phyloP scores from a whole-genome alignment of 2,797 vertebrate species.

The Catharus ustulatus region DNA sequence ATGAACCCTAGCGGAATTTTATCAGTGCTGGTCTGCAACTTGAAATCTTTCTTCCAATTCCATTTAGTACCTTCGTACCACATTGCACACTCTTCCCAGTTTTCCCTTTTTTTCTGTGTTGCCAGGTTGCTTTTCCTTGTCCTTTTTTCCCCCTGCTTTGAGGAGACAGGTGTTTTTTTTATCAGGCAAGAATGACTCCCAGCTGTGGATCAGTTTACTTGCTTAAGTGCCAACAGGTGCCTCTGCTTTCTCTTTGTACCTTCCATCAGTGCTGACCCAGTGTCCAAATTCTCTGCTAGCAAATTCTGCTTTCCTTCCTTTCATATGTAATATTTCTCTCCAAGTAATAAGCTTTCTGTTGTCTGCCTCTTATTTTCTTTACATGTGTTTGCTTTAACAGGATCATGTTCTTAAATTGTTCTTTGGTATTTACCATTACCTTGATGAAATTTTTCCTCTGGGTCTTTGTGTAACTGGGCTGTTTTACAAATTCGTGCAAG shows the following conservation, averaged over 20 bases:
- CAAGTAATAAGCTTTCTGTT: not conserved
- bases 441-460: not conserved
- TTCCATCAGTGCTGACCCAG: not conserved
- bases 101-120: not conserved
- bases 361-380: not conserved
- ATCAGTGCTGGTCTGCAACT: not conserved
- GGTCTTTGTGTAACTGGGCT: not conserved
- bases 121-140: not conserved
- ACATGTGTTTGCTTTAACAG: not conserved
- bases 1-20: not conserved
- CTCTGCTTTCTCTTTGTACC: not conserved
- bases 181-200: not conserved
- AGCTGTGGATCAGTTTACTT: not conserved
- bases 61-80: not conserved
- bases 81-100: accelerated
- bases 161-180: not conserved
- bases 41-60: not conserved
- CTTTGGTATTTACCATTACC: not conserved
- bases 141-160: accelerated
- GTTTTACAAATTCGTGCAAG: not conserved
- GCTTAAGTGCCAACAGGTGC: not conserved
- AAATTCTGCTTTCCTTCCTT: not conserved
- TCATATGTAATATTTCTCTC: not conserved
- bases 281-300: not conserved
- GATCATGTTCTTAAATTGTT: not conserved